Evolutionary conservation across 2,888 invertebrate genomes (phyloP).

Genomic region (Taenaris catops): DNA sequence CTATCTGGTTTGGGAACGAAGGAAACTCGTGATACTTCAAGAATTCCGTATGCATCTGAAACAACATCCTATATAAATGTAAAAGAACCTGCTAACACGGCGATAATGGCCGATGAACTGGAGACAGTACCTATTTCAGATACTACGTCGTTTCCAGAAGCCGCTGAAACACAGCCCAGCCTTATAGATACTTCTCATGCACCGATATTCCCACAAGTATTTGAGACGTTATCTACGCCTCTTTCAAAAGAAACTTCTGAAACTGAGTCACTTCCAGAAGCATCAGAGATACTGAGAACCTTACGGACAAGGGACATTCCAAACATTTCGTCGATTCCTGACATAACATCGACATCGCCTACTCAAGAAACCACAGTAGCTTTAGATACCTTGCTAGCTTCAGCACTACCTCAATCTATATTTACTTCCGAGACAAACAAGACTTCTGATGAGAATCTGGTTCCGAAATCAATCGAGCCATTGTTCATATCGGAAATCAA

Average conservation of each 20-base stretch:
- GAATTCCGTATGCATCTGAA: not conserved
- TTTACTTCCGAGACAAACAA: not conserved
- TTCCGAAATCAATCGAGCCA: not conserved
- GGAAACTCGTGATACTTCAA: not conserved
- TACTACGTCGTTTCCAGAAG: not conserved
- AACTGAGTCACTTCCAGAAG: not conserved
- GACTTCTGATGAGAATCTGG: too few species aligned
- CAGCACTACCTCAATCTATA: not conserved
- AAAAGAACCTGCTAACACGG: constrained; percentile 1
- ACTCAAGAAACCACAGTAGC: too few species aligned
- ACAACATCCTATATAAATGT: not conserved
- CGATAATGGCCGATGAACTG: too few species aligned
- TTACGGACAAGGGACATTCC: too few species aligned
- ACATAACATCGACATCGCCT: too few species aligned
- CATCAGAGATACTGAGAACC: not conserved
- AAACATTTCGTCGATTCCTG: too few species aligned
- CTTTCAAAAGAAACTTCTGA: too few species aligned
- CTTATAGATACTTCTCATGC: not conserved
- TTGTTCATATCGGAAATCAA: not conserved
- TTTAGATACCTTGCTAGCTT: too few species aligned
- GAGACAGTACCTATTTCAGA: too few species aligned
- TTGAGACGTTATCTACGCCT: too few species aligned
- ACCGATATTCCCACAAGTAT: not conserved
- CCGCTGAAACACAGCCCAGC: not conserved
- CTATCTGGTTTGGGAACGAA: not conserved